Evolutionary conservation across 2,888 invertebrate genomes (phyloP), one percentile per base, ranked within the genome.

Genomic region (Dexiosoma caninum): DNA sequence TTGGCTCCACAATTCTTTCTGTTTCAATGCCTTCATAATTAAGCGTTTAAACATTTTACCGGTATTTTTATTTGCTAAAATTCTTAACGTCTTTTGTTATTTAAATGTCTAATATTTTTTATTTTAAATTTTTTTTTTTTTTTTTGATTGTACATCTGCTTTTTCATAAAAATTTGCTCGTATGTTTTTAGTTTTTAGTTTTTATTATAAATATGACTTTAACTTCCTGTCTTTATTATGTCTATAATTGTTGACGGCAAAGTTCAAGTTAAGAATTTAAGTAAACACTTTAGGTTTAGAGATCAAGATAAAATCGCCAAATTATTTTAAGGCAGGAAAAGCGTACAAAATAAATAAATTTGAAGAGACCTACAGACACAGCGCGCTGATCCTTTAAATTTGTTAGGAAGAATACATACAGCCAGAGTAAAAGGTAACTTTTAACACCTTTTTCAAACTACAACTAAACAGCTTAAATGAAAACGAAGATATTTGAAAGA

Each of bases 211-310:
- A 55, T 67, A 78, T 78, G 64, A 71, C 71, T 71, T 70, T 23
- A 78, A 71, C 71, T 71, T 78, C 78, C 71, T 78, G 78, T 78
- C 66, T 72, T 66, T 67, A 59, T 42, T 53, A 46, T 70, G 23
- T 60, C 14, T 44, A 14, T 44, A 27, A 37, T 5, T n/a, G 12
- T 37, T 57, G 69, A 23, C 30, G 21, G 37, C 40, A 35, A 27
- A 23, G n/a, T 40, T 23, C 16, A 35, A 5, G 27, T 30, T 30
- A 42, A 53, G 46, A 74, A 64, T 51, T 75, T 44, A 14, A 71
- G 12, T 19, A 53, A 79, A 74, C 70, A 75, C 70, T 30, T 75
- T 75, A 75, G 74, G 55, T 40, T 46, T 27, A 37, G 37, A 46
- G 23, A 69, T 57, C 64, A 64, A 79, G 64, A 75, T 70, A 70